Conservation (phyloP, 2,797 vertebrate species). For the Chlorospingus flavigularis region DNA sequence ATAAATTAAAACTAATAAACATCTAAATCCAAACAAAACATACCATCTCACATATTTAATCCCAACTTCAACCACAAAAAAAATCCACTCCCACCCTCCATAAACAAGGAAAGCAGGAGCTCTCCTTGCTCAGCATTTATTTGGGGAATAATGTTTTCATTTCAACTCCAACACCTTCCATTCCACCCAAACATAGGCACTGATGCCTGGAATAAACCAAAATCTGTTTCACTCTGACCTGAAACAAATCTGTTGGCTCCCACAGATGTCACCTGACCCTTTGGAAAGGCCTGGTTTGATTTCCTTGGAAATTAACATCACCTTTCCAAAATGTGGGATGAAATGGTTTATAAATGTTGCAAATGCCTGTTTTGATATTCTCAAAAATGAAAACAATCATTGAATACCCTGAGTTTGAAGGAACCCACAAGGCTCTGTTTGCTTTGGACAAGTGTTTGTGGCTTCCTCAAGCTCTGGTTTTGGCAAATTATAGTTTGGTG, state of each 20-base stretch:
- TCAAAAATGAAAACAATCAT: not conserved
- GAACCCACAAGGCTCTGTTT: not conserved
- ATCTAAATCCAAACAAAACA: not conserved
- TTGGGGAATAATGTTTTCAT: not conserved
- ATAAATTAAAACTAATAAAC: not conserved
- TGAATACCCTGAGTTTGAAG: not conserved
- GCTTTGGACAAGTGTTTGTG: not conserved
- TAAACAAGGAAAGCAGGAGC: fast-evolving
- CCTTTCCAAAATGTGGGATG: not conserved
- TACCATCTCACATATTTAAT: not conserved
- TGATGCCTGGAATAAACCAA: not conserved
- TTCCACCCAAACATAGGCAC: fast-evolving
- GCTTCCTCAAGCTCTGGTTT: not conserved
- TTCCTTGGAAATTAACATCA: not conserved
- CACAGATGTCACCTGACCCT: not conserved
- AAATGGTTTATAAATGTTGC: not conserved
- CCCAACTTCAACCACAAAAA: not conserved
- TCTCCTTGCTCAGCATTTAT: not conserved
- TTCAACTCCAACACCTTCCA: not conserved
- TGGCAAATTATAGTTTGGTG: not conserved
- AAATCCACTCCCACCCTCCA: fast-evolving
- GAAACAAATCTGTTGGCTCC: not conserved
- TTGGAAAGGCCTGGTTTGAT: not conserved
- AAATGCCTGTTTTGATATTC: not conserved
- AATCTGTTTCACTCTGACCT: not conserved